Conservation (phyloP, 2,797 vertebrate genomes). For the Momotus momota region DNA sequence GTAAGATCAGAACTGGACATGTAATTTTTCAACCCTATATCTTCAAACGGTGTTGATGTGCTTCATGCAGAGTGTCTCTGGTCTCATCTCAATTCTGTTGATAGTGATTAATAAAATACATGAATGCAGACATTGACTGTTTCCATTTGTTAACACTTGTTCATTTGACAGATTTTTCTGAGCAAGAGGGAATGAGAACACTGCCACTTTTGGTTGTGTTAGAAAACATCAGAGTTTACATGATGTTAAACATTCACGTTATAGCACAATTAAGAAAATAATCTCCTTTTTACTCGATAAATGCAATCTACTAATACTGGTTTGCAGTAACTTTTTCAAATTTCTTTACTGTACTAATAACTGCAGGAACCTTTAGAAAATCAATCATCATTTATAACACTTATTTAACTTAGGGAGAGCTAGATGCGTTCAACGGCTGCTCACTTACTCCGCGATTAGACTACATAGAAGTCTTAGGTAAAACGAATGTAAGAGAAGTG, state of each 20-base stretch:
- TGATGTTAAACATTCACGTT: neutral
- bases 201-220: neutral
- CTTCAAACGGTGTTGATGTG: neutral
- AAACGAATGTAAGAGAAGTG: neutral
- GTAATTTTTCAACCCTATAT: neutral
- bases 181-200: neutral
- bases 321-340: conserved; percentile 4
- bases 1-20: neutral
- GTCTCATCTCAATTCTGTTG: conserved; percentile 12
- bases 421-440: neutral
- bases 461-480: neutral
- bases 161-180: conserved; percentile 12
- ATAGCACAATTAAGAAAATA: neutral
- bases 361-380: neutral
- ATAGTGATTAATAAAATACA: conserved; percentile 21
- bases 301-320: neutral
- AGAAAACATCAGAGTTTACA: neutral
- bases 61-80: neutral
- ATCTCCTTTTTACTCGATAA: neutral
- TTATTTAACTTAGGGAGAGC: conserved; percentile 14
- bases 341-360: conserved; percentile 17
- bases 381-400: neutral
- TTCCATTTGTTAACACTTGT: conserved; percentile 27
- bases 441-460: neutral
- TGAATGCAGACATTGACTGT: neutral